These are phyloP conservation scores for Panorpa germanica DNA, from an alignment of 2,888 invertebrate genomes.

Conservation along the genomic window DNA sequence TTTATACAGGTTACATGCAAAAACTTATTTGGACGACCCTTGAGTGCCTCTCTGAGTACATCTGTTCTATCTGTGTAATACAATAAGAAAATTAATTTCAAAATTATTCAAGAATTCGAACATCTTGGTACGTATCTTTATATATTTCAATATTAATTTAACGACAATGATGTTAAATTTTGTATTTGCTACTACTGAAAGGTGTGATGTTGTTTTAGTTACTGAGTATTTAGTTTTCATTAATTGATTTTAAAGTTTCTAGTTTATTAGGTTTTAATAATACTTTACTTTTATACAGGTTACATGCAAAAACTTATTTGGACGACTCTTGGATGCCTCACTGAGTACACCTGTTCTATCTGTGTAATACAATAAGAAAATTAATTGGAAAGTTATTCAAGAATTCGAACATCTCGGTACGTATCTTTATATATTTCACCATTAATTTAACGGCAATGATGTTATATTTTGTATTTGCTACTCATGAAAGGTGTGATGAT, in stretches of 20 bases:
- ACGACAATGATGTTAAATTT: slow-evolving; percentile 9
- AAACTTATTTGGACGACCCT: slow-evolving; percentile 82
- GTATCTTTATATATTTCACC: slow-evolving; percentile 1
- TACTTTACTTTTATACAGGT: slow-evolving; percentile 38
- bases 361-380: slow-evolving; percentile 89
- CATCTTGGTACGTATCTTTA: no score
- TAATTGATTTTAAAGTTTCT: slow-evolving; percentile 1
- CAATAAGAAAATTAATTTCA: slow-evolving; percentile 77
- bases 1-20: slow-evolving; percentile 77
- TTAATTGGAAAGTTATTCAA: slow-evolving; percentile 66
- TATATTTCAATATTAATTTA: slow-evolving; percentile 3
- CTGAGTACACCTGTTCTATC: slow-evolving; percentile 94
- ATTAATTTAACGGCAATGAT: slow-evolving; percentile 6
- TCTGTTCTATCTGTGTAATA: slow-evolving; percentile 94
- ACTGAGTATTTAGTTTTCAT: slow-evolving; percentile 13
- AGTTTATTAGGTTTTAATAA: slow-evolving; percentile 7
- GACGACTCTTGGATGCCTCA: slow-evolving; percentile 87
- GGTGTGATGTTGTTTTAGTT: slow-evolving; percentile 19
- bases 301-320: slow-evolving; percentile 86
- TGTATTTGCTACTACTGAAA: slow-evolving; percentile 28
- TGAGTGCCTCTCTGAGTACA: slow-evolving; percentile 89
- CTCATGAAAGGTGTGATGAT: slow-evolving; percentile 23
- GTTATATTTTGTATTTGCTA: slow-evolving; percentile 22
- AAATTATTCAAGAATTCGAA: no score
- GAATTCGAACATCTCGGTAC: no score